These are phyloP conservation scores for Ia io DNA, from an alignment of 2,113 vertebrate species.

Conservation along the genomic window DNA sequence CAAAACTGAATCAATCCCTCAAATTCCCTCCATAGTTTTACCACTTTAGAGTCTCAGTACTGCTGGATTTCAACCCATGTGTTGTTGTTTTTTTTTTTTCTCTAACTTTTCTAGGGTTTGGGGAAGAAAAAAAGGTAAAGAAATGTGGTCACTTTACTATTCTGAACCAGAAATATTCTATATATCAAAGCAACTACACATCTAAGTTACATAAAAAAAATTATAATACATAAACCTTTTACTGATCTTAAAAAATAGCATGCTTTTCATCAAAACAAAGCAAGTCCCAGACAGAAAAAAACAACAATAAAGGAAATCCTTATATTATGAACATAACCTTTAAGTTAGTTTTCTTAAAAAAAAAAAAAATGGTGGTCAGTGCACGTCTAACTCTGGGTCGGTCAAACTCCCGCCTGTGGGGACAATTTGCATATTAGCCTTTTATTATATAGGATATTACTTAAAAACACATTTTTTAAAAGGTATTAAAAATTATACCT, in stretches of 20 bases:
- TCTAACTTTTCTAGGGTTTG: neutral
- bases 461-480: too few species aligned
- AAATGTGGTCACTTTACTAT: neutral
- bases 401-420: too few species aligned
- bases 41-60: neutral
- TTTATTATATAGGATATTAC: neutral
- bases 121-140: neutral
- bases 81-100: neutral
- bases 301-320: slow-evolving; percentile 3
- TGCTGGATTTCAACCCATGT: neutral
- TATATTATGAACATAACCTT: neutral
- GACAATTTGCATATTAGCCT: too few species aligned
- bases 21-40: neutral
- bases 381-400: too few species aligned
- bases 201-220: neutral
- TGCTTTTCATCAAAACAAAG: neutral
- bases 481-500: neutral
- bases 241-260: neutral
- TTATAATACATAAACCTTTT: neutral
- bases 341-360: slow-evolving; percentile 10
- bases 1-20: neutral
- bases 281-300: neutral
- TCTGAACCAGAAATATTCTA: slow-evolving; percentile 18
- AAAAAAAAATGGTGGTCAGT: neutral
- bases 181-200: neutral